Evolutionary conservation across 1,140 invertebrate species (phyloP), one percentile per base, ranked within the genome.

Genomic region (Drosophila nigromelanica): DNA sequence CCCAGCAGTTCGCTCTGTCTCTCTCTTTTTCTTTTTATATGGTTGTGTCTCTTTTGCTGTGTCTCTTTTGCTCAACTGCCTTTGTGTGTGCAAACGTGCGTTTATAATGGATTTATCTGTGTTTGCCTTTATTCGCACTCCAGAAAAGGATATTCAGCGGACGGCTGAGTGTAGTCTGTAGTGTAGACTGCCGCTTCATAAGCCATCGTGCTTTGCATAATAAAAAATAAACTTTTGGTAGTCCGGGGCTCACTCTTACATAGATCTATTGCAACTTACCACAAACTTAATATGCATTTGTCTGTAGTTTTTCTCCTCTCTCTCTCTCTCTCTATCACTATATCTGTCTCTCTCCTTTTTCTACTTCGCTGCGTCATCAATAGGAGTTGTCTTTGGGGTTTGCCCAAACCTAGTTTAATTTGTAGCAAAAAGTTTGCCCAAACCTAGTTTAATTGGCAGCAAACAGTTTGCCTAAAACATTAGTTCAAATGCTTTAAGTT

Each of bases 41-140:
- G 10, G 2, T 4, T 47, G 10, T 52, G 4, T 59, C 10, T 40
- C 39, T 45, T 30, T 47, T 39, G 27, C 24, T 42, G n/a, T 48
- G 27, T 67, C 39, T 14, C 50, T 58, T 63, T 47, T 47, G 37
- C 52, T 37, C 45, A 24, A 35, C 39, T 66, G 43, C 52, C 52
- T 73, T 66, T 63, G 70, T 52, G 42, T 45, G 76, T 73, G 76
- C 73, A 68, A 78, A 68, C 76, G 73, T 76, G 73, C 76, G 69
- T 76, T 68, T 76, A 63, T 76, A 76, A 73, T 78, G 73, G 73
- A 73, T 76, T 64, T 68, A 76, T 76, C 73, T 73, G 62, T 73
- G 58, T 63, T 69, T 74, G 37, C 56, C 35, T 71, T 75, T 75
- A 67, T 58, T 78, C 70, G 71, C 60, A 61, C 43, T 71, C 33